phyloP scores from a whole-genome alignment of 2,797 vertebrate genomes.

The Chiroxiphia lanceolata region DNA sequence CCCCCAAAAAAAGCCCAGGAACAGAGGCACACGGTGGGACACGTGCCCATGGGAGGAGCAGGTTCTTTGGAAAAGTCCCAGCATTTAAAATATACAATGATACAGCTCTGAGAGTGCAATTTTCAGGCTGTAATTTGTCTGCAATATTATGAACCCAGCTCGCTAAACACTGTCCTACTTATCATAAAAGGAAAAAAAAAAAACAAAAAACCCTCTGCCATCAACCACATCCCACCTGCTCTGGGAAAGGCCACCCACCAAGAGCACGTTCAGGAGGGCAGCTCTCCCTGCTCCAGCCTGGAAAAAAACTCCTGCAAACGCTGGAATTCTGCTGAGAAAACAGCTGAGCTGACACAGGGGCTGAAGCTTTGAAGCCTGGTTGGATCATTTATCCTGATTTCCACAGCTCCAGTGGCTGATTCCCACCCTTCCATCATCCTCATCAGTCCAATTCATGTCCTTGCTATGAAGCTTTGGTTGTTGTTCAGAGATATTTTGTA shows the following conservation, averaged over 20 bases:
- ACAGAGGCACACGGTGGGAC: not conserved
- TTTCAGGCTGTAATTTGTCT: not conserved
- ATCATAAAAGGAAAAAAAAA: not conserved
- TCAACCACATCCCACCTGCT: conserved; percentile 1
- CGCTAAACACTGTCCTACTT: not conserved
- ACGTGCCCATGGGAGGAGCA: accelerated
- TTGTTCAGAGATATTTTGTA: not conserved
- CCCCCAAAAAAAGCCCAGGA: not conserved
- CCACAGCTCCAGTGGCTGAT: not conserved
- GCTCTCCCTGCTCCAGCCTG: not conserved
- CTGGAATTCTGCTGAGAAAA: not conserved
- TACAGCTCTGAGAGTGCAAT: accelerated
- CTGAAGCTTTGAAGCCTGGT: not conserved
- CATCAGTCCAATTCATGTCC: not conserved
- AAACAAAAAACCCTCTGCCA: not conserved
- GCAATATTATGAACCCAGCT: not conserved
- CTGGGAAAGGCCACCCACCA: conserved; percentile 6
- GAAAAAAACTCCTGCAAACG: not conserved
- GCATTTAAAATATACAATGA: not conserved
- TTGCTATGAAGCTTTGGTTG: accelerated
- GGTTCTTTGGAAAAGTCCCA: not conserved
- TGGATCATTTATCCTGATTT: not conserved
- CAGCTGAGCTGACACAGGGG: not conserved
- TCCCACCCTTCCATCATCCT: not conserved
- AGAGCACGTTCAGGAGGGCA: not conserved